phyloP scores from a whole-genome alignment of 35 echinoderm and acorn worm species.

The Diadema setosum region DNA sequence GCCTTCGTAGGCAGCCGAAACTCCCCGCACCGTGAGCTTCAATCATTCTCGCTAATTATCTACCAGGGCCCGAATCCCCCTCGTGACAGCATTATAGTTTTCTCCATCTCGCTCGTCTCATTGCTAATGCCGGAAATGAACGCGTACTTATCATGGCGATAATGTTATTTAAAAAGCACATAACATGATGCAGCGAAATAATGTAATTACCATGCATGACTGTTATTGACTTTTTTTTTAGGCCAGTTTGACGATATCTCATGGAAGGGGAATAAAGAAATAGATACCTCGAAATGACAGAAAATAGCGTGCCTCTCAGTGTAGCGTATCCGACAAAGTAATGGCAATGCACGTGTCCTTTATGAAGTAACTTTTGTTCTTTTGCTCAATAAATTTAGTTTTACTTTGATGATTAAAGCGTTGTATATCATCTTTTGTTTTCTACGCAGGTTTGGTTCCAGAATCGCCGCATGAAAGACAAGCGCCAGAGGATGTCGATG shows the following conservation, averaged over 20 bases:
- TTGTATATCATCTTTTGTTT: not conserved
- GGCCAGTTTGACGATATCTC: too few relatives aligned
- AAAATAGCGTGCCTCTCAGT: too few relatives aligned
- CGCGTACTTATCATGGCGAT: not conserved
- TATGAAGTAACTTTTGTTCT: too few relatives aligned
- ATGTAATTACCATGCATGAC: too few relatives aligned
- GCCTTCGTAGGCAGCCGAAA: not conserved
- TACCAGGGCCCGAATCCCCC: too few relatives aligned
- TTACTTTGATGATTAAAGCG: not conserved
- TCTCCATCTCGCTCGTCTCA: not conserved
- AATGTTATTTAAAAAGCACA: not conserved
- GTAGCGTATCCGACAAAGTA: too few relatives aligned
- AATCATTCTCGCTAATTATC: not conserved
- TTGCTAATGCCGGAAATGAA: not conserved
- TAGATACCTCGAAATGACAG: too few relatives aligned
- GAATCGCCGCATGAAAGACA: slow-evolving; percentile 97
- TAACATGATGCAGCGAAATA: not conserved
- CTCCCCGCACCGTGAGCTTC: not conserved
- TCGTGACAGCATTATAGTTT: not conserved
- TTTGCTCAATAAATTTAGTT: not conserved
- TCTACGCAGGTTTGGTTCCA: slow-evolving; percentile 94
- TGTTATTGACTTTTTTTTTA: too few relatives aligned
- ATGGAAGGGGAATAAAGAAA: too few relatives aligned
- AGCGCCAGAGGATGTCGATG: slow-evolving; percentile 92
- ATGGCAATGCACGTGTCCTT: too few relatives aligned